Evolutionary conservation across 2,888 invertebrate species (phyloP).

Genomic region (Melanophora roralis): DNA sequence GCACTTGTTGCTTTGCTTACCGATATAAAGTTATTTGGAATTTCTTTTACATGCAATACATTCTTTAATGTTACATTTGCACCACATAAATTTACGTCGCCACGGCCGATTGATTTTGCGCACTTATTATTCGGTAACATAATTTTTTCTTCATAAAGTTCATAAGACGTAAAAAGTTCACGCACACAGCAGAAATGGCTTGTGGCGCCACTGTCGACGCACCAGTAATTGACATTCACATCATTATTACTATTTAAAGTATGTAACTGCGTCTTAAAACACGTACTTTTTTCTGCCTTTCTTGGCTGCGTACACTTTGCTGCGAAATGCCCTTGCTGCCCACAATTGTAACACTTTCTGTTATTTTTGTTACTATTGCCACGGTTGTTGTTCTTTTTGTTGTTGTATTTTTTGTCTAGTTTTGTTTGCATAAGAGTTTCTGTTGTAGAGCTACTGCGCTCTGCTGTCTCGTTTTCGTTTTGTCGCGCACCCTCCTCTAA

Average conservation of each 20-base stretch:
- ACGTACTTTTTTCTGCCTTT: constrained; percentile 1
- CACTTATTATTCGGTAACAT: constrained; percentile 16
- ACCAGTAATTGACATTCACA: not conserved
- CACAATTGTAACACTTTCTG: constrained; percentile 41
- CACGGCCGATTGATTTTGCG: not conserved
- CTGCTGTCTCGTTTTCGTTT: constrained; percentile 15
- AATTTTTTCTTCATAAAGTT: not conserved
- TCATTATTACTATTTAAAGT: not conserved
- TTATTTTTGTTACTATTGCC: no score
- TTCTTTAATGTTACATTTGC: constrained; percentile 23
- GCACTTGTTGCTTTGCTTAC: not conserved
- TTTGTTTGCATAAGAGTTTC: constrained; percentile 15
- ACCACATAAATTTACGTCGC: not conserved
- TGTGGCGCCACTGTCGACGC: constrained; percentile 29
- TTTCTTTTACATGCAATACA: constrained; percentile 4
- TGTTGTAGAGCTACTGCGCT: constrained; percentile 3
- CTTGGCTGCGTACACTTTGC: constrained; percentile 19
- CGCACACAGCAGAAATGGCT: not conserved
- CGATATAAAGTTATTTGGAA: constrained; percentile 25
- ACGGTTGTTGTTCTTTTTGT: not conserved
- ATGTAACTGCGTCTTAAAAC: constrained; percentile 25
- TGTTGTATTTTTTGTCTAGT: not conserved
- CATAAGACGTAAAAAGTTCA: constrained; percentile 2
- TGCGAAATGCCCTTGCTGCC: constrained; percentile 27
- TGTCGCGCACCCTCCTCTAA: constrained; percentile 24